Evolutionary conservation across 2,797 vertebrate species (phyloP).

Genomic region (Steatocranus sp.): DNA sequence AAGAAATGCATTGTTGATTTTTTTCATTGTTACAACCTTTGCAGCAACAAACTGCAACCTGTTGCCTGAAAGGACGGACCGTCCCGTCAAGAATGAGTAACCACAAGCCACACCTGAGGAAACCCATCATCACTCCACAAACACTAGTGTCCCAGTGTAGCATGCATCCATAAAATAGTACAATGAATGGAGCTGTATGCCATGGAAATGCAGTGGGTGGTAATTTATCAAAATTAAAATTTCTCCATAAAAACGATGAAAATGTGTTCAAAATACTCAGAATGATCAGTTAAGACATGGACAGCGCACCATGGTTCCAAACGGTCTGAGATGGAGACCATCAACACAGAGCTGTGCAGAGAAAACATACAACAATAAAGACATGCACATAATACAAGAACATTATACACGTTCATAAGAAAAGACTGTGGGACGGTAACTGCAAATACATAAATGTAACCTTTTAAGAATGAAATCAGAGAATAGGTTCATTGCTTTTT

Average conservation of each 20-base stretch:
- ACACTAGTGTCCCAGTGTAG: background rate
- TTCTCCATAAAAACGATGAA: background rate
- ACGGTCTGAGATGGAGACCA: background rate
- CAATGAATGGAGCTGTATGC: background rate
- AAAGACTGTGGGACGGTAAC: background rate
- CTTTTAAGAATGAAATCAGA: background rate
- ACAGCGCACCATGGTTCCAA: background rate
- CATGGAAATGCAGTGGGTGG: background rate
- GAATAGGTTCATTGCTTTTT: background rate
- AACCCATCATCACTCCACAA: background rate
- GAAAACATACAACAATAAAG: background rate
- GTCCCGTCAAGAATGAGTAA: background rate
- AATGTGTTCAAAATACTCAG: background rate
- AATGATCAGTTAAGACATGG: background rate
- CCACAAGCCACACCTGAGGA: background rate
- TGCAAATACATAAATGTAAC: background rate
- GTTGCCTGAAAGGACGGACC: background rate
- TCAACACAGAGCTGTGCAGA: background rate
- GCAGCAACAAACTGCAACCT: background rate
- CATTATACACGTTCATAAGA: background rate
- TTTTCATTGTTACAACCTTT: background rate
- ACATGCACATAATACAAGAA: background rate
- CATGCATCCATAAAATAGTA: background rate
- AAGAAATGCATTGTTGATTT: background rate
- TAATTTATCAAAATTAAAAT: background rate